Base-by-base conservation (phyloP, 2,113 vertebrate genomes). In the Lampris megalopsis region DNA sequence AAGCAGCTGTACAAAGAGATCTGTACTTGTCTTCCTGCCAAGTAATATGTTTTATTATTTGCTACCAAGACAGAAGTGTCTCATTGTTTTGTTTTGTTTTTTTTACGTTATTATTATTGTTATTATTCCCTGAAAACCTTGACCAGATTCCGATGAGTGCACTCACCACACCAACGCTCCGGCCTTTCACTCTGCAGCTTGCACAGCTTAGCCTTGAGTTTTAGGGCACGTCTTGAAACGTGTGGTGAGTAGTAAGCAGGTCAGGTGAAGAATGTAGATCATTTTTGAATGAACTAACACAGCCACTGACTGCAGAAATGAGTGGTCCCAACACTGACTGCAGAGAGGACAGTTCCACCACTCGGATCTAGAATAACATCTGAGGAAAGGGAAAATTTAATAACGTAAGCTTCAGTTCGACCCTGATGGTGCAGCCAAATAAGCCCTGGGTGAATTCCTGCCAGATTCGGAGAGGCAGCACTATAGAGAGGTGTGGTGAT, bases 41-140 rank as follows among this genome's bases (percentile, higher is more conserved):
- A 88, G 86, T 79, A 88, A 90, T 90, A 90, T 90, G 84, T 88
- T 88, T 82, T 68, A 79, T 83, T 73, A 90, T 88, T 89, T 85
- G 75, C 78, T 82, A 11, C 81, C 78, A 76, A 77, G 84, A 65
- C 89, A 62, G 71, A 24, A 76, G 60, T 71, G 71, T 79, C 63
- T 89, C 76, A 78, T 24, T 24, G 24, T 24, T 24, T 24, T 75
- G 64, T 40, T 65, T 68, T 42, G 71, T 83, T 75, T 82, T 73
- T 43, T 73, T 86, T 11, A 11, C 52, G 52, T 86, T 86, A 52
- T 83, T 84, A 11, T 13, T n/a, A 4, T 24, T 59, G 87, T 81
- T 50, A 56, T 58, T 43, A 43, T 62, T 43, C 43, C 10, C 40
- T 43, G 9, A 43, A 41, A 62, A 36, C 60, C 62, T 79, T 35